Base-by-base conservation (phyloP, 2,888 invertebrate species). In the Drosophila quinaria region DNA sequence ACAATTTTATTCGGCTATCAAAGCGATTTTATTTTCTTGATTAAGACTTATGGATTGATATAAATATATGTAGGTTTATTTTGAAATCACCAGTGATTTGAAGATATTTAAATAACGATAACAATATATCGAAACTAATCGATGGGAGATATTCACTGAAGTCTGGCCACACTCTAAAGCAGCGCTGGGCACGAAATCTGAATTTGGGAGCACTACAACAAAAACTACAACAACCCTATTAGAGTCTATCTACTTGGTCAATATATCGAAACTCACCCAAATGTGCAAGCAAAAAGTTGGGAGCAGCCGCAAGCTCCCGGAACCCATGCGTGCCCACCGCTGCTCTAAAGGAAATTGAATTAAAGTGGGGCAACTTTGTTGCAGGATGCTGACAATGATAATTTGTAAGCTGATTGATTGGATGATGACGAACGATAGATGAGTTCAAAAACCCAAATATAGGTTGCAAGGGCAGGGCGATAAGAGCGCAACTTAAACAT, bases 401-500 rank as follows among this genome's bases (percentile, higher is more conserved):
- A 19, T 58, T 52, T 25, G n/a, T 41, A 74, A 72, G 5, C 5
- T 5, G 25, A 25, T 25, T 25, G 49, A 10, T 35, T 11, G 52
- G 62, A 65, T 66, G 37, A 37, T 44, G 8, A n/a, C 4, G 17
- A 39, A 10, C 37, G 62, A 56, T 80, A 52, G 41, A 8, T 31
- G 67, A 56, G 82, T 84, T 89, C 78, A 72, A 81, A 55, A 72
- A 89, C 70, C 88, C 59, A n/a, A 59, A 63, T 52, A 63, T 77
- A 42, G 80, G 46, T 56, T 63, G 50, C 25, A 80, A 64, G 81
- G 81, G 54, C 61, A 55, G 8, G 13, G 39, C 47, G 65, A 80
- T 80, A 70, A 80, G 61, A n/a, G 52, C 6, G 17, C 19, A 37
- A 41, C 51, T 66, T 19, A 51, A 67, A 70, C 60, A 69, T 29